Conservation (phyloP, 2,797 vertebrate species). For the Sebastes aleutianus region DNA sequence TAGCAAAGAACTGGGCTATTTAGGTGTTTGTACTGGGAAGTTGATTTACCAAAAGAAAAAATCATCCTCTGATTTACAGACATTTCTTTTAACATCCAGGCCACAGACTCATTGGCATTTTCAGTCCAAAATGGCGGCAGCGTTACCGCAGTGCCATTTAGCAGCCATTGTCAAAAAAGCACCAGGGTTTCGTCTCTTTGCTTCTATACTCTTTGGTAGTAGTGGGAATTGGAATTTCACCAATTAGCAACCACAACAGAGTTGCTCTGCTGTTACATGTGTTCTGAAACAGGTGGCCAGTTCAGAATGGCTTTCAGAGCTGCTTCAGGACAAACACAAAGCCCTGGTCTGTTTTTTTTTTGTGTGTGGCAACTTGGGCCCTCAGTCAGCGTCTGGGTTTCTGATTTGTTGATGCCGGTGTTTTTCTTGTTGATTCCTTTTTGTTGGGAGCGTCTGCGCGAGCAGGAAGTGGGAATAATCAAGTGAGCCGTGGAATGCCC, state of each 20-base stretch:
- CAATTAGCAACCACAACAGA: constrained; percentile 3
- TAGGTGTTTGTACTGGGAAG: no score
- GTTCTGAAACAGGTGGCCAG: constrained; percentile 15
- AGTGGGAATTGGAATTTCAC: neutral
- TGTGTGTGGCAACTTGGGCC: neutral
- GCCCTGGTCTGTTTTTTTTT: constrained; percentile 2
- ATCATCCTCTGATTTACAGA: no score
- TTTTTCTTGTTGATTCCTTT: constrained; percentile 80
- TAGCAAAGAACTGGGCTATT: neutral
- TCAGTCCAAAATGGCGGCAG: no score
- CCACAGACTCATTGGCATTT: no score
- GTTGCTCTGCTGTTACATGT: neutral
- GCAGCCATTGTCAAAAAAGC: no score
- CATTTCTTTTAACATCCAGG: rapidly evolving
- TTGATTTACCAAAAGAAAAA: no score
- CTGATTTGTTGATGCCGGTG: constrained; percentile 68
- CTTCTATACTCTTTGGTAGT: no score
- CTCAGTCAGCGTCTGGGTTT: constrained; percentile 9
- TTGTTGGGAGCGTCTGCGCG: constrained; percentile 60
- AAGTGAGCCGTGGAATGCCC: constrained; percentile 74
- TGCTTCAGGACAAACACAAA: constrained; percentile 1
- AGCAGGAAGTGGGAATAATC: constrained; percentile 81
- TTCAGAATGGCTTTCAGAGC: constrained; percentile 4
- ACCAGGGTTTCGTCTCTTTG: no score
- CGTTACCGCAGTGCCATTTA: no score